Evolutionary conservation across 1,140 invertebrate species (phyloP).

Genomic region (Heliconius eleuchia): DNA sequence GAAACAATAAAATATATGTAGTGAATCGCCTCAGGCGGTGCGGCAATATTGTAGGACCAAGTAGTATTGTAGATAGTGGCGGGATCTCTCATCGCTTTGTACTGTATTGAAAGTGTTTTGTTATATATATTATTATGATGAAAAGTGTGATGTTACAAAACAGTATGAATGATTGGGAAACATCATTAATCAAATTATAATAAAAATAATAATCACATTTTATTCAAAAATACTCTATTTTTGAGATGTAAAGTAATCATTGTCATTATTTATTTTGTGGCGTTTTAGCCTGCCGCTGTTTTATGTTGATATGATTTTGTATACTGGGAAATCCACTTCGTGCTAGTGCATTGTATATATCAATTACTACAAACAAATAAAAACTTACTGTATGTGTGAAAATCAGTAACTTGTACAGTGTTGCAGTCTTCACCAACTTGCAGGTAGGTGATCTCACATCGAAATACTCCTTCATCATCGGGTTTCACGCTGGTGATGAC

Average conservation of each 20-base stretch:
- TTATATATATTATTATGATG: neutral
- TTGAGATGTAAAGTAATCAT: too few species aligned
- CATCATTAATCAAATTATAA: too few species aligned
- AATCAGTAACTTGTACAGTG: slow-evolving; percentile 89
- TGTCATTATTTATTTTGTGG: too few species aligned
- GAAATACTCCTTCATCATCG: slow-evolving; percentile 91
- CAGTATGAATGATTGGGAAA: too few species aligned
- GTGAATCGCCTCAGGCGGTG: slow-evolving; percentile 36
- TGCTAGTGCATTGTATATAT: too few species aligned
- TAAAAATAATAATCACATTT: too few species aligned
- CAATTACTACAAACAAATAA: neutral
- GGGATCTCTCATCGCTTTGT: slow-evolving; percentile 11
- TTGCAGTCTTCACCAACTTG: slow-evolving; percentile 89
- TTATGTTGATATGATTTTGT: too few species aligned
- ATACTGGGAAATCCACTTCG: too few species aligned
- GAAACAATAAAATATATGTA: slow-evolving; percentile 24
- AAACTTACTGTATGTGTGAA: slow-evolving; percentile 90
- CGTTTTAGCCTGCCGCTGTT: too few species aligned
- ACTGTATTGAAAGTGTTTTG: neutral
- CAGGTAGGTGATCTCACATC: slow-evolving; percentile 92
- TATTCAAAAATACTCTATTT: too few species aligned
- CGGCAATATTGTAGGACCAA: slow-evolving; percentile 40
- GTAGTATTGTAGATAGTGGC: slow-evolving; percentile 32
- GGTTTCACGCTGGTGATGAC: slow-evolving; percentile 86
- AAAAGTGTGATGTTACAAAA: neutral